Base-by-base conservation (phyloP, 2,888 invertebrate species). In the Incurvaria masculella region DNA sequence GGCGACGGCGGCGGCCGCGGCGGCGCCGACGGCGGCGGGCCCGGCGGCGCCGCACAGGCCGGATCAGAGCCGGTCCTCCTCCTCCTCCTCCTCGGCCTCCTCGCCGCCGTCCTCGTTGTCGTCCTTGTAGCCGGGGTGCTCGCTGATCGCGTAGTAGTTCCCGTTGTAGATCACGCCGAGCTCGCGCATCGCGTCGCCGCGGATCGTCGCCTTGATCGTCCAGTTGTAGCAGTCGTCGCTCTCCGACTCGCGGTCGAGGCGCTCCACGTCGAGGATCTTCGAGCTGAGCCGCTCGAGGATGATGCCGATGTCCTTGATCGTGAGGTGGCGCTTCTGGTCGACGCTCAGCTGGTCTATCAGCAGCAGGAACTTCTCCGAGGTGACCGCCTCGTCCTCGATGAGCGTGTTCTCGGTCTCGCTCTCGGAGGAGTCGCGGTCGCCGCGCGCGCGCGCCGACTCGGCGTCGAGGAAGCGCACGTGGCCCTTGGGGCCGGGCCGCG, bases 141-240 rank as follows among this genome's bases (percentile, higher is more conserved):
- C 94, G 64, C 92, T 92, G 69, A 95, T 94, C 59, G 93, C 92
- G 78, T 95, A 95, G 75, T 94, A 95, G 79, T 94, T 94, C 54
- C 94, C 94, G 75, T 94, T 94, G 79, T 95, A 95, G 66, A 95
- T 92, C 59, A 95, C 92, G 54, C 95, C 95, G 54, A 95, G 81
- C 72, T 95, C 94, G 50, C 94, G 83, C 61, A 95, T 78, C 60
- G 92, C 91, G 72, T 94, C 94, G 46, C 95, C 95, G 53, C 93
- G 83, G 66, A 95, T 94, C 60, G 94, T 91, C 61, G 95, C 95
- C 75, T 94, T 94, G 79, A 95, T 95, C 72, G 94, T 94, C 95
- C 95, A 95, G 75, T 94, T 94, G 82, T 93, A 93, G 68, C 93
- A 93, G 72, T 94, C 94, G 72, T 92, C 92, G 69, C 91, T 91